Conservation (phyloP, 2,113 vertebrate species). For the Gracilinanus agilis region DNA sequence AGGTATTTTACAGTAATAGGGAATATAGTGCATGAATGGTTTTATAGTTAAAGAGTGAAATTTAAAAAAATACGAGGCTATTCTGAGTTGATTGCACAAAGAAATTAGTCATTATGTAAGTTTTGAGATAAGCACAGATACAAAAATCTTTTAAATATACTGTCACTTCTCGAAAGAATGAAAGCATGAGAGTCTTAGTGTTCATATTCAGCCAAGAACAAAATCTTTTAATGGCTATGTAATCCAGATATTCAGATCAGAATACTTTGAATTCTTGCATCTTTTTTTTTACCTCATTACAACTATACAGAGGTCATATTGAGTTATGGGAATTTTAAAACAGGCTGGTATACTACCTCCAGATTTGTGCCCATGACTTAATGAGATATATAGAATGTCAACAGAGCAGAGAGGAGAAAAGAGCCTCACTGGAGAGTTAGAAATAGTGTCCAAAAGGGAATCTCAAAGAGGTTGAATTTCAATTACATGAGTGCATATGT, state of each 20-base stretch:
- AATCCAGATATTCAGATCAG: conserved; percentile 33
- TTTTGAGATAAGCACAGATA: conserved; percentile 27
- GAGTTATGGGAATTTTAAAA: conserved; percentile 28
- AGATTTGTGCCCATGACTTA: conserved; percentile 18
- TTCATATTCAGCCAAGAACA: conserved; percentile 48
- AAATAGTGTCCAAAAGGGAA: conserved; percentile 16
- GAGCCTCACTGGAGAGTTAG: not conserved
- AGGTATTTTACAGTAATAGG: conserved; percentile 66
- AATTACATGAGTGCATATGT: not conserved
- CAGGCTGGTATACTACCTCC: not conserved
- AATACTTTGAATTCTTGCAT: conserved; percentile 25
- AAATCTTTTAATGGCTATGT: conserved; percentile 37
- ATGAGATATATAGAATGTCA: not conserved
- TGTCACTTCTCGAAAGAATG: conserved; percentile 46
- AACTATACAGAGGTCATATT: conserved; percentile 6
- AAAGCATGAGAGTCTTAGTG: conserved; percentile 36
- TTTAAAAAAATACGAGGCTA: conserved; percentile 57
- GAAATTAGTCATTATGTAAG: conserved; percentile 52
- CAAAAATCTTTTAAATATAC: conserved; percentile 15
- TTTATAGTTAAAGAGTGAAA: conserved; percentile 61
- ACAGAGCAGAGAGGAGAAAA: not conserved
- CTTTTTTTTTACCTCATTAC: conserved; percentile 45
- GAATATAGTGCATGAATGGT: conserved; percentile 65
- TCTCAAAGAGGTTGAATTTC: not conserved
- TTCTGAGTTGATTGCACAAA: conserved; percentile 60